Conservation (phyloP, 2,888 invertebrate genomes). For the Drosophila paramelanica region DNA sequence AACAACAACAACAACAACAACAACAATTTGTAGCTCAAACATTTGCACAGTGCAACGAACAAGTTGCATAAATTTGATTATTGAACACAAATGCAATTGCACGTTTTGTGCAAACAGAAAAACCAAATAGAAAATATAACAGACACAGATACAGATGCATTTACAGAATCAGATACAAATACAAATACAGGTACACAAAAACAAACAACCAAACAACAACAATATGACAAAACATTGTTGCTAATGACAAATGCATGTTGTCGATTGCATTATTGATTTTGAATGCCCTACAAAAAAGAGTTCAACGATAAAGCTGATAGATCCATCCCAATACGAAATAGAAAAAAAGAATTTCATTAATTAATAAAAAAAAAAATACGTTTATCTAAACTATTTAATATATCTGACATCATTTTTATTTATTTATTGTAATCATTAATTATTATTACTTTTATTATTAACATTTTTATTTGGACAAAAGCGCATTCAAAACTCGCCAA, state of each 20-base stretch:
- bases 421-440: neutral
- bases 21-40: slow-evolving; percentile 48
- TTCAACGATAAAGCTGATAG: neutral
- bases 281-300: slow-evolving; percentile 15
- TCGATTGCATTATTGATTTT: slow-evolving; percentile 24
- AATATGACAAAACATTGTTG: slow-evolving; percentile 36
- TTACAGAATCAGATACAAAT: neutral
- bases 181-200: neutral
- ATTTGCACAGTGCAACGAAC: slow-evolving; percentile 61
- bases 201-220: slow-evolving; percentile 13
- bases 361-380: neutral
- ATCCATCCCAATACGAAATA: neutral
- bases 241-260: slow-evolving; percentile 74
- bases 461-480: neutral
- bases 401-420: too few relatives aligned
- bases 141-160: slow-evolving; percentile 1
- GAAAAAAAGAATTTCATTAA: neutral
- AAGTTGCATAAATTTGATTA: slow-evolving; percentile 72
- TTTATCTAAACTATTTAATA: too few relatives aligned
- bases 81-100: slow-evolving; percentile 56
- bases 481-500: neutral
- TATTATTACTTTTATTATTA: neutral
- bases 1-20: slow-evolving; percentile 28
- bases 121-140: neutral
- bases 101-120: slow-evolving; percentile 54